These are phyloP conservation scores for Halictus quadricinctus DNA, from an alignment of 2,888 invertebrate genomes.

Conservation along the genomic window DNA sequence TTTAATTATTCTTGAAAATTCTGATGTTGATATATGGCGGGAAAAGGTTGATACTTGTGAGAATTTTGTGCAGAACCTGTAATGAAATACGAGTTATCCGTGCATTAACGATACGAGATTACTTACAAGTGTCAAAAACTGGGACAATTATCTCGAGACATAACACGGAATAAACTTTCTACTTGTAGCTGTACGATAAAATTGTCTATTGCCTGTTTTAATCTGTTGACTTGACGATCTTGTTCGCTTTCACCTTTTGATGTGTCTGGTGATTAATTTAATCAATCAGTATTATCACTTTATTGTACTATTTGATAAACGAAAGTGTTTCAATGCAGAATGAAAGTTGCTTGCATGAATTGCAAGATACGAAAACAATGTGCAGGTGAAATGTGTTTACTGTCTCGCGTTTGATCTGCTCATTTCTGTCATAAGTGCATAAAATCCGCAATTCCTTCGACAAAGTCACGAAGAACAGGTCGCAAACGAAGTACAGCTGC, in stretches of 20 bases:
- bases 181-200: not conserved
- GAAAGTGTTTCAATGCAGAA: not conserved
- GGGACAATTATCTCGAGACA: not conserved
- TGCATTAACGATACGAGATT: not conserved
- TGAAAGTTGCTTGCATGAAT: not conserved
- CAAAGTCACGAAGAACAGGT: not conserved
- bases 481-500: not conserved
- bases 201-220: not conserved
- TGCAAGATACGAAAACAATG: too few relatives aligned
- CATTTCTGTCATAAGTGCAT: too few relatives aligned
- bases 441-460: not conserved
- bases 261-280: not conserved
- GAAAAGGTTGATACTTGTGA: not conserved
- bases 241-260: not conserved
- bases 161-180: not conserved
- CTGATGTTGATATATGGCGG: not conserved
- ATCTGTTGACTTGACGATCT: not conserved
- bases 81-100: not conserved
- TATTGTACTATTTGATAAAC: not conserved
- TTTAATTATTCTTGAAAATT: not conserved
- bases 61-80: not conserved
- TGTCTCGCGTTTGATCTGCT: too few relatives aligned
- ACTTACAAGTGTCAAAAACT: not conserved
- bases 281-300: not conserved
- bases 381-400: too few relatives aligned